These are phyloP conservation scores for Chymomyza fuscimana DNA, from an alignment of 2,888 invertebrate genomes.

Conservation along the genomic window DNA sequence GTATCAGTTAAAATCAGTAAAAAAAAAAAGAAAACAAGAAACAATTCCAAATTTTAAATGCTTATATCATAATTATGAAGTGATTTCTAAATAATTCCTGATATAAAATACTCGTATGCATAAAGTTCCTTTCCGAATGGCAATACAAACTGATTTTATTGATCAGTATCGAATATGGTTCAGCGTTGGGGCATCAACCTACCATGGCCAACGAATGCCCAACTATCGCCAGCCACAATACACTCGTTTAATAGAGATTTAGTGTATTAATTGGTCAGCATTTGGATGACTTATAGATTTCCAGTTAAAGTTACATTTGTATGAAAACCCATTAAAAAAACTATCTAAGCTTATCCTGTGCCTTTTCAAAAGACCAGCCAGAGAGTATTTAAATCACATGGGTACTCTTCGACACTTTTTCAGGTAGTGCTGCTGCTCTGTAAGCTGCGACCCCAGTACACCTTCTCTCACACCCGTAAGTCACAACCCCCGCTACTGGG, in stretches of 20 bases:
- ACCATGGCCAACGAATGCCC: not conserved
- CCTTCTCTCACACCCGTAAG: constrained; percentile 94
- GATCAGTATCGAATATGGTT: constrained; percentile 80
- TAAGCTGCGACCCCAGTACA: constrained; percentile 94
- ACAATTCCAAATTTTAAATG: constrained; percentile 15
- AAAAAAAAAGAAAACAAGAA: constrained; percentile 29
- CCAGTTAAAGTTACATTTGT: not conserved
- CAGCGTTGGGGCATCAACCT: not conserved
- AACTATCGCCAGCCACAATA: not conserved
- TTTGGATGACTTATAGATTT: not conserved
- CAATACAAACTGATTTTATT: constrained; percentile 79
- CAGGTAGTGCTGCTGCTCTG: constrained; percentile 96
- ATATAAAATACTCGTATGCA: not conserved
- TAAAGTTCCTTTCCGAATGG: constrained; percentile 14
- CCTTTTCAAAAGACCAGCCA: not conserved
- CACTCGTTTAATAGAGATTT: constrained; percentile 12
- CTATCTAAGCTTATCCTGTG: not conserved
- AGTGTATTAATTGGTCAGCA: no score
- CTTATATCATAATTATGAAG: not conserved
- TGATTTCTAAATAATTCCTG: constrained; percentile 11
- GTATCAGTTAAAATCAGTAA: constrained; percentile 81
- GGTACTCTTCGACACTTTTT: constrained; percentile 28
- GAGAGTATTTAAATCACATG: not conserved
- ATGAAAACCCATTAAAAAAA: not conserved
- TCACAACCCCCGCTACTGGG: constrained; percentile 92